Evolutionary conservation across 2,888 invertebrate species (phyloP).

Genomic region (Drosophila putrida): DNA sequence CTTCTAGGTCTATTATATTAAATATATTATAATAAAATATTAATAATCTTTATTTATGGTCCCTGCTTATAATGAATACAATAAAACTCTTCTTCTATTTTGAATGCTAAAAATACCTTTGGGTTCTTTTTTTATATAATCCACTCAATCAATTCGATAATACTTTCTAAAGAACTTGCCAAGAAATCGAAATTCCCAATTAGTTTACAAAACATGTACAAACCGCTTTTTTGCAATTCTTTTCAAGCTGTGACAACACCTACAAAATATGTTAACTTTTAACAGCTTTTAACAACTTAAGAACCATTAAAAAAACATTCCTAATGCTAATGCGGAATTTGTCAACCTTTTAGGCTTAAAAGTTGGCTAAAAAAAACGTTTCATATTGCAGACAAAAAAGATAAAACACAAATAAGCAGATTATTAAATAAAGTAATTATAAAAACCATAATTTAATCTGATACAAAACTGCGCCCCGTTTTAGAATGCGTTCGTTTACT

Average conservation of each 20-base stretch:
- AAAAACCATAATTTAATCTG: conserved; percentile 20
- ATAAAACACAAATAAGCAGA: neutral
- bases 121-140: too few relatives aligned
- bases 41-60: too few relatives aligned
- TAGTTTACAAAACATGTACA: conserved; percentile 7
- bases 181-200: neutral
- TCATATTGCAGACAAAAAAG: conserved; percentile 5
- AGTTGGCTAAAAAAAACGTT: neutral
- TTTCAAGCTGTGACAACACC: conserved; percentile 12
- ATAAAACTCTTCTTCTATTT: too few relatives aligned
- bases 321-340: conserved; percentile 1
- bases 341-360: conserved; percentile 18
- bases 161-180: neutral
- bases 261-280: conserved; percentile 8
- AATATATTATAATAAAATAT: too few relatives aligned
- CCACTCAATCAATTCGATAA: neutral
- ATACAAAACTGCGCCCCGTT: conserved; percentile 2
- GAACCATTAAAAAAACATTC: conserved; percentile 6
- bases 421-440: conserved; percentile 18
- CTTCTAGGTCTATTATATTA: too few relatives aligned
- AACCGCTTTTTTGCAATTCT: conserved; percentile 8
- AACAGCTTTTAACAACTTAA: neutral
- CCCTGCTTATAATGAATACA: too few relatives aligned
- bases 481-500: conserved; percentile 38
- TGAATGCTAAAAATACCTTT: too few relatives aligned